A percentile compares a stretch with the other conserved stretches of the same genome.
Evolutionary conservation across 30 jellyfish, hydroid and myxozoan species (phyloP).

Genomic region (Aurelia aurita): DNA sequence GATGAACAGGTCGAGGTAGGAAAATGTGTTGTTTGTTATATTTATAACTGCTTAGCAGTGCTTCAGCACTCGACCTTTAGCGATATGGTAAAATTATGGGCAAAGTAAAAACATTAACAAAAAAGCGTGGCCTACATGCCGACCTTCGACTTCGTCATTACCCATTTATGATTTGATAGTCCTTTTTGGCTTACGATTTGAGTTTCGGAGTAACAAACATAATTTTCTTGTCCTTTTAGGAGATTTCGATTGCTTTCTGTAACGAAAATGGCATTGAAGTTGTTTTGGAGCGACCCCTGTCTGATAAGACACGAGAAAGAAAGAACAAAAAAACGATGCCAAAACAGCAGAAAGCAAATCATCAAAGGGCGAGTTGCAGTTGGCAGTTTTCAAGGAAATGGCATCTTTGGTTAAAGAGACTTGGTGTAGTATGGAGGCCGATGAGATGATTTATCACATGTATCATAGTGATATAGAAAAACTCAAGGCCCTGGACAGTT

Average conservation of each 20-base stretch:
- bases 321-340: no score
- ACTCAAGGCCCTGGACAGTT: slow-evolving; percentile 62
- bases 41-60: background rate
- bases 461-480: slow-evolving; percentile 43
- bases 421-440: slow-evolving; percentile 51
- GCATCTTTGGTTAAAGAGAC: slow-evolving; percentile 42
- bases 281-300: slow-evolving; percentile 32
- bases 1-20: slow-evolving; percentile 59
- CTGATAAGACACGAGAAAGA: slow-evolving; percentile 14
- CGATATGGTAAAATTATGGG: background rate
- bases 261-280: slow-evolving; percentile 23
- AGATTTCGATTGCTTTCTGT: slow-evolving; percentile 61
- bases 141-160: slow-evolving; percentile 5
- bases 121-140: background rate
- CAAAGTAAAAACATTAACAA: slow-evolving; percentile 28
- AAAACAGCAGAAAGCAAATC: no score
- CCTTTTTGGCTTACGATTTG: slow-evolving; percentile 10
- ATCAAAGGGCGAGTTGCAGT: slow-evolving; percentile 8
- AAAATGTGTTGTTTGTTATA: slow-evolving; percentile 24
- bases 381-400: slow-evolving; percentile 31
- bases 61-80: slow-evolving; percentile 4
- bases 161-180: slow-evolving; percentile 4
- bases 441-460: slow-evolving; percentile 56
- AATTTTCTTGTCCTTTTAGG: slow-evolving; percentile 30
- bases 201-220: background rate